Evolutionary conservation across 2,888 invertebrate genomes (phyloP), one percentile per base, ranked within the genome.

Genomic region (Drosophila eohydei): DNA sequence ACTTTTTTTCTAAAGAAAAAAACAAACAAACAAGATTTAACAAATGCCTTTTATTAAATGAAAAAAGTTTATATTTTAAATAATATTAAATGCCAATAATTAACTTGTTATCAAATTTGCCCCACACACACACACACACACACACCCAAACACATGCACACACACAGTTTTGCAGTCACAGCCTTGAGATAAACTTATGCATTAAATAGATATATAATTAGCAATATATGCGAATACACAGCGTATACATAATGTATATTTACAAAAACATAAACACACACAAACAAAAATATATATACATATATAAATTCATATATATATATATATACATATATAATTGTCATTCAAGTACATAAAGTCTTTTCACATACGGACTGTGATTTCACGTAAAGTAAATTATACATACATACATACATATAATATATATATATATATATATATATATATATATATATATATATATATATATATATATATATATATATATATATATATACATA

Each of bases 281-380:
- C n/a, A 50, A 14, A 38, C 51, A 51, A 32, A 46, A 12, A 64
- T 44, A 34, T 16, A 65, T 64, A 71, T 30, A 59, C 16, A 63
- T 21, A 62, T 21, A 43, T 28, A 21, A 21, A 14, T 46, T 26
- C 0, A 26, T 11, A n/a, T 57, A 52, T 48, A 54, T 41, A 67
- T 56, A 71, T 61, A 74, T 65, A 71, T 69, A 77, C 38, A 69
- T 62, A 71, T 54, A 71, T 64, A 71, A 74, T 85, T 73, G 73
- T 74, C 80, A 84, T 85, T 82, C 78, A 78, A 89, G 84, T 87
- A 84, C 80, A 88, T 89, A 86, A 84, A 89, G 89, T 91, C 89
- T 91, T 91, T 92, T 92, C 92, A 93, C 92, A 93, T 92, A 92
- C 92, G 91, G 92, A 92, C 92, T 92, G 92, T 92, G 92, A 92